These are phyloP conservation scores for Ctena decussata DNA, from an alignment of 2,888 invertebrate species.

Conservation along the genomic window DNA sequence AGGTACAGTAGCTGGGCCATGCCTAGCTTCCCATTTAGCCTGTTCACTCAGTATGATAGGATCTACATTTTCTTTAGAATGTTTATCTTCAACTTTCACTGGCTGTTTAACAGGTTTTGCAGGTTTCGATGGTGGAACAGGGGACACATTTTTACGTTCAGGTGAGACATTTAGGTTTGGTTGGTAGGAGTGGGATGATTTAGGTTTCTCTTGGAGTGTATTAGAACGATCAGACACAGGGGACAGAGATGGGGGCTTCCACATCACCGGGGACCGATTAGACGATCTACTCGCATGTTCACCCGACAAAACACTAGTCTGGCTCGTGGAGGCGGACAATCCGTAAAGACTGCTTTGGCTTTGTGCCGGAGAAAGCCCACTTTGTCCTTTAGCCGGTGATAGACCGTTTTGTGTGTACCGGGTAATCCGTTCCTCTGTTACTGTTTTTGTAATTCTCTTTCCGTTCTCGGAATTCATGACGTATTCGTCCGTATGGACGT, in stretches of 20 bases:
- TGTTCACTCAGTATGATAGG: constrained; percentile 52
- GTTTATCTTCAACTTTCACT: neutral
- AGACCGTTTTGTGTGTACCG: neutral
- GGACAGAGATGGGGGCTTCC: constrained; percentile 34
- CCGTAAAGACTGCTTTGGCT: constrained; percentile 21
- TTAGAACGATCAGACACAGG: constrained; percentile 5
- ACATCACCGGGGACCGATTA: constrained; percentile 44
- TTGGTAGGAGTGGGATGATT: constrained; percentile 9
- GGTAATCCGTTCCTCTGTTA: constrained; percentile 53
- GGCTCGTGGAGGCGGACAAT: constrained; percentile 59
- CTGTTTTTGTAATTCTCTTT: constrained; percentile 56
- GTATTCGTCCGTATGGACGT: constrained; percentile 53
- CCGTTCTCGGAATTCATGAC: constrained; percentile 41
- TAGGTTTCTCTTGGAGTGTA: constrained; percentile 27
- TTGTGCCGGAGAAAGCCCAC: neutral
- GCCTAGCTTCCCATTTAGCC: constrained; percentile 56
- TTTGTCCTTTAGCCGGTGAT: neutral
- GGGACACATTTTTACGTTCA: neutral
- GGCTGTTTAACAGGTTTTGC: neutral
- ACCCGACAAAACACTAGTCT: constrained; percentile 29
- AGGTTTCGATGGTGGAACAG: neutral
- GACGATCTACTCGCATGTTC: constrained; percentile 49
- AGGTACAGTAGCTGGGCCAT: constrained; percentile 43
- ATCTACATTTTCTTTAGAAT: constrained; percentile 56
- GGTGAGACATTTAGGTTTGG: neutral